These are phyloP conservation scores for Bufotes viridis DNA, from an alignment of 2,797 vertebrate species.

Conservation along the genomic window DNA sequence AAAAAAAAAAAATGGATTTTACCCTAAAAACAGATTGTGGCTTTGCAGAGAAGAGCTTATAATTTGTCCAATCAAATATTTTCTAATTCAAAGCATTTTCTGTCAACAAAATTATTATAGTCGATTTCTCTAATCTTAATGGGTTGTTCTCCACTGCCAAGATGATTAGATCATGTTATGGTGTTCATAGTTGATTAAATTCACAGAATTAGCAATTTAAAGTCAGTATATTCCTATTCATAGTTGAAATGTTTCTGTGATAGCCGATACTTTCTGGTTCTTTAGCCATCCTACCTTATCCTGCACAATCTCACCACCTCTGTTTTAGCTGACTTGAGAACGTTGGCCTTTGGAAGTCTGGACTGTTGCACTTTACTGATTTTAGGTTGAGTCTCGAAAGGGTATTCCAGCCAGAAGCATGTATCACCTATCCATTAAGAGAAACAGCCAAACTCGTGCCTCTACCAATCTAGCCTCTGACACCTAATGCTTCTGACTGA, in stretches of 20 bases:
- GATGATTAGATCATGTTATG: conserved; percentile 33
- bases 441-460: too few relatives aligned
- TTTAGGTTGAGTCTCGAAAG: too few relatives aligned
- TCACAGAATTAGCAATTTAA: not conserved
- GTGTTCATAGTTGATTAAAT: conserved; percentile 24
- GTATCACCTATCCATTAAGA: too few relatives aligned
- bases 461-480: too few relatives aligned
- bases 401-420: too few relatives aligned
- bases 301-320: too few relatives aligned
- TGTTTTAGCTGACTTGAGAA: too few relatives aligned
- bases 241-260: not conserved
- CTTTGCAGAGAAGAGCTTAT: conserved; percentile 1
- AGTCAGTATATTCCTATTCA: not conserved
- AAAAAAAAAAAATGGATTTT: not conserved
- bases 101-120: conserved; percentile 24
- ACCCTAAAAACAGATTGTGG: not conserved
- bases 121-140: conserved; percentile 18
- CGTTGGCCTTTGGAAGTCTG: too few relatives aligned
- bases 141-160: conserved; percentile 14
- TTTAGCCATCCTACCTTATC: too few relatives aligned
- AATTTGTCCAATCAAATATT: conserved; percentile 21
- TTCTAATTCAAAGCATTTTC: conserved; percentile 20
- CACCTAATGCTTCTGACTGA: too few relatives aligned
- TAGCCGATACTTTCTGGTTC: not conserved
- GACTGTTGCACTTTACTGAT: too few relatives aligned